Evolutionary conservation across 2,113 vertebrate species (phyloP), one percentile per base, ranked within the genome.

Genomic region (Pseudopipra pipra): DNA sequence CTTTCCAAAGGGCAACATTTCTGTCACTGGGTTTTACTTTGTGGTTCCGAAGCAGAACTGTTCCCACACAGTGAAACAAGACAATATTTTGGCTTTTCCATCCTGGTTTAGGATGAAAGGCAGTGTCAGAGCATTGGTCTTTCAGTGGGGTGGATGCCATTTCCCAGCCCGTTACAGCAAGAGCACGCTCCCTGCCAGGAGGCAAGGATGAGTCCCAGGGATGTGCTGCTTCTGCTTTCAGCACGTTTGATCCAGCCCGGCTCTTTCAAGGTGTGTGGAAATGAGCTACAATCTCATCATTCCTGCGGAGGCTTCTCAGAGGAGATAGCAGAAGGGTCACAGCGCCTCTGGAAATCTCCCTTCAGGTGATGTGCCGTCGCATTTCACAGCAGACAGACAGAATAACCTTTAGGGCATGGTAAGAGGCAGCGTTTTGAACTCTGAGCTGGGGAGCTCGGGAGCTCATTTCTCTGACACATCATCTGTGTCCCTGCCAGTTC

Each of bases 281-380:
- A 93, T 94, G 96, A 96, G 90, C 92, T 95, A 91, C 85, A 91
- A 84, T 95, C 95, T 96, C 93, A 91, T 94, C 94, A 92, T 86
- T 93, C 88, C 87, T 72, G 68, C 17, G 0, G 86, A 93, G 88
- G 85, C 93, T 91, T 89, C 94, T 91, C 19, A 0, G 85, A 95
- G 91, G 89, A 96, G 95, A 96, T 94, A 92, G 91, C 31, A 14
- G 84, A 95, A 94, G 95, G 95, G 95, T 96, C 93, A 94, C 84
- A 82, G 87, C 3, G 58, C 95, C 93, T 92, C 91, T 89, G 93
- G 95, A 96, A 94, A 95, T 95, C 90, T 97, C 94, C 84, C 91
- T 95, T 77, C 89, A 91, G 96, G 93, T 74, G 11, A 72, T 90
- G 89, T 90, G 86, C 90, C 25, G 9, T 94, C 0, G 43, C 86